These are phyloP conservation scores for Chionomys nivalis DNA, from an alignment of 2,113 vertebrate species.

Conservation along the genomic window DNA sequence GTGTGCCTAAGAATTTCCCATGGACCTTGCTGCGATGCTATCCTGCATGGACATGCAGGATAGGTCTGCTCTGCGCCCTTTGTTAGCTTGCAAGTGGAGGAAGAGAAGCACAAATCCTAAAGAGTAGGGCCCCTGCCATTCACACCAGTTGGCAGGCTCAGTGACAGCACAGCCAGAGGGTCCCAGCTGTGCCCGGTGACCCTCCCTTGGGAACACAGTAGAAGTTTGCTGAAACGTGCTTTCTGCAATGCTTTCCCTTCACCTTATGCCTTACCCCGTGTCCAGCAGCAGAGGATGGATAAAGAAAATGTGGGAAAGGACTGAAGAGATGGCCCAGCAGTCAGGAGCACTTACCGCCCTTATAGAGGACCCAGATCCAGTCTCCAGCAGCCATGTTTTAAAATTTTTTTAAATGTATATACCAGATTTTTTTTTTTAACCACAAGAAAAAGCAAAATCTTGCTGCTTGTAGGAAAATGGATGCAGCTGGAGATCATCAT, in stretches of 20 bases:
- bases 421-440: background rate
- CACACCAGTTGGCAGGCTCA: background rate
- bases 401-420: background rate
- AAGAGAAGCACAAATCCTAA: background rate
- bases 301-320: background rate
- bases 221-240: background rate
- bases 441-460: background rate
- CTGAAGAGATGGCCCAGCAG: background rate
- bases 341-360: background rate
- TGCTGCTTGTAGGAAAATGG: background rate
- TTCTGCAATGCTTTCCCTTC: background rate
- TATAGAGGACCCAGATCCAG: background rate
- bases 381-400: background rate
- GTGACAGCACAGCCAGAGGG: background rate
- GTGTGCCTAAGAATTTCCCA: background rate
- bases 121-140: background rate
- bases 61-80: background rate
- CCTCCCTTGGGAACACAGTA: background rate
- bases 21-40: background rate
- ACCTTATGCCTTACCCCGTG: background rate
- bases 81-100: no score
- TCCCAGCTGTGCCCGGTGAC: background rate
- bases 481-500: background rate
- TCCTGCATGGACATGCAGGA: no score
- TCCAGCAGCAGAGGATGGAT: background rate